Base-by-base conservation (phyloP, 2,888 invertebrate genomes). In the Cantharis flavilabris region DNA sequence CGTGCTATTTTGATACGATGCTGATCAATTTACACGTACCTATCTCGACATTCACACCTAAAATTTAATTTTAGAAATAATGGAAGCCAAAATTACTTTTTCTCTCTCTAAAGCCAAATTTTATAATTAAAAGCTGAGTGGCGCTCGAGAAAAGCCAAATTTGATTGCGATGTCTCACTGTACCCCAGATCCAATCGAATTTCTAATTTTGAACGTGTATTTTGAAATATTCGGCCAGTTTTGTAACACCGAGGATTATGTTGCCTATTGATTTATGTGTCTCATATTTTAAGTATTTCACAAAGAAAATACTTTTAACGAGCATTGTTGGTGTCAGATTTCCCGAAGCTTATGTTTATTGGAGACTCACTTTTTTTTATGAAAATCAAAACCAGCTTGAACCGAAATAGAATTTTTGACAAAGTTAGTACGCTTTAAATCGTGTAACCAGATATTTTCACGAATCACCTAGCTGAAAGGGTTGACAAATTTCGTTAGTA, bases 241-340 rank as follows among this genome's bases (percentile, higher is more conserved):
- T 49, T 49, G 49, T 49, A 49, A 49, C 49, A 9, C n/a, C 4
- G n/a, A 67, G 65, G 65, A 67, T 67, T 67, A 67, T 23, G 16
- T 67, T 67, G 65, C 65, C 20, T 67, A 67, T 67, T 67, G 65
- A 67, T 67, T 67, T 67, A 67, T 67, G 26, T 67, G 49, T 49
- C 49, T 49, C 49, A 49, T 49, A 49, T 49, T 49, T 49, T 49
- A 49, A 49, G 49, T 49, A 49, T 49, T 49, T n/a, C 49, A 49
- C 49, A 49, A 49, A 49, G 49, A 49, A 49, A 49, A 49, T 49
- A 49, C 49, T 49, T 30, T 49, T 49, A 49, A 49, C 49, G 49
- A 49, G 49, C 49, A 49, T 49, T 49, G 49, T 49, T 49, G 49
- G 49, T 49, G 49, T 49, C 49, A 49, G 49, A 49, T 49, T 49